A percentile compares a stretch with the other conserved stretches of the same genome.
These are phyloP conservation scores for Lagenorhynchus albirostris DNA, from an alignment of 2,113 vertebrate species.

Conservation along the genomic window DNA sequence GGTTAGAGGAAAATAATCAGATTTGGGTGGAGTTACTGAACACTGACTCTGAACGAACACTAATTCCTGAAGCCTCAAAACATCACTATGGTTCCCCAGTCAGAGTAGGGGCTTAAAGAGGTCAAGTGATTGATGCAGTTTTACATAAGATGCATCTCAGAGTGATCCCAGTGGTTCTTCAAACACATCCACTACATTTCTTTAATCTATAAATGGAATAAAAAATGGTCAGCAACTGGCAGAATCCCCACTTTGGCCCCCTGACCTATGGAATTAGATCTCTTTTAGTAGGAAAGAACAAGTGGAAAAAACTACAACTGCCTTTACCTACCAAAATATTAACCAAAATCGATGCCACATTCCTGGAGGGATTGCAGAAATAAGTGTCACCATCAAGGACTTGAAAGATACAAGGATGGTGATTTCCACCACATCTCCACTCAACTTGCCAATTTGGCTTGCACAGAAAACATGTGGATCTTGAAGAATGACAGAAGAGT, in stretches of 20 bases:
- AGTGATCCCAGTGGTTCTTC: background rate
- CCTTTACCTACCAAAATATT: background rate
- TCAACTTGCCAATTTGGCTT: background rate
- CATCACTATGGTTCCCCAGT: background rate
- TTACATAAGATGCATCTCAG: background rate
- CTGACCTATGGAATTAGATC: background rate
- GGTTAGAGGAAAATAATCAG: background rate
- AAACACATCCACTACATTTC: background rate
- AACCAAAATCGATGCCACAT: background rate
- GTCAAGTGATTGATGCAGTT: background rate
- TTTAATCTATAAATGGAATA: background rate
- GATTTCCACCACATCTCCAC: background rate
- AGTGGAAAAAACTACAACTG: background rate
- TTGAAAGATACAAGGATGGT: background rate
- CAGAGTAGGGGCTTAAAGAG: background rate
- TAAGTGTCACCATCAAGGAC: background rate
- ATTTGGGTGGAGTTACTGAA: accelerated
- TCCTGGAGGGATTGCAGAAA: background rate
- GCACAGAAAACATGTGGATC: background rate
- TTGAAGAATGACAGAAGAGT: background rate
- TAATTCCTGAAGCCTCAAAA: background rate
- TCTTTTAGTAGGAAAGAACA: background rate
- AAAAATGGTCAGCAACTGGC: background rate
- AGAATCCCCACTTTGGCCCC: background rate
- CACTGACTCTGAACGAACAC: background rate